Evolutionary conservation across 2,113 vertebrate genomes (phyloP).

Genomic region (Platichthys stellatus): DNA sequence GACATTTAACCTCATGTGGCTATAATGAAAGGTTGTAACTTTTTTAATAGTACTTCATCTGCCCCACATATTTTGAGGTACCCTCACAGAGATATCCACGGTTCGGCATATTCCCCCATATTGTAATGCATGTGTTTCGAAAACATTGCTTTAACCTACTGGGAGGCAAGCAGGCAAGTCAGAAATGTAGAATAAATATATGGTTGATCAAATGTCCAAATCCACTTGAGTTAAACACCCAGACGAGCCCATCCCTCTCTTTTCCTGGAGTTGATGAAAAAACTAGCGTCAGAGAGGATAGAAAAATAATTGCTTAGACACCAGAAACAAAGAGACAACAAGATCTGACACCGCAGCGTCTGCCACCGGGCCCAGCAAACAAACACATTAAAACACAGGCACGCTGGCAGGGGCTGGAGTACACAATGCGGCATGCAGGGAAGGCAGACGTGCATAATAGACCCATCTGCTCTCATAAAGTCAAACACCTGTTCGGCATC

Average conservation of each 20-base stretch:
- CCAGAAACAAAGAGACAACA: constrained; percentile 53
- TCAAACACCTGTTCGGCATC: constrained; percentile 68
- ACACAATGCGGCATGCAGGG: constrained; percentile 52
- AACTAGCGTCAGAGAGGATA: constrained; percentile 12
- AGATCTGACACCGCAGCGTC: constrained; percentile 56
- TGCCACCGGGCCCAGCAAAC: constrained; percentile 58
- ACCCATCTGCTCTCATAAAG: constrained; percentile 72
- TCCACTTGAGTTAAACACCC: constrained; percentile 10
- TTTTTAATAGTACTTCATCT: not conserved
- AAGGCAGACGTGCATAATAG: constrained; percentile 66
- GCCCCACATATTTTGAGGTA: not conserved
- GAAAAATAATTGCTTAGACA: constrained; percentile 58
- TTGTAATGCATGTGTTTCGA: not conserved
- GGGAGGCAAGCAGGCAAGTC: not conserved
- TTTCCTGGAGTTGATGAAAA: constrained; percentile 28
- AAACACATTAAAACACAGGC: constrained; percentile 69
- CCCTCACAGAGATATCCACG: not conserved
- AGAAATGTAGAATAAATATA: not conserved
- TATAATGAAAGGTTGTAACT: not conserved
- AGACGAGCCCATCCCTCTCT: not conserved
- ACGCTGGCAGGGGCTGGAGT: constrained; percentile 47
- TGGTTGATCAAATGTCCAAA: constrained; percentile 16
- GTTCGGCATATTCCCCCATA: not conserved
- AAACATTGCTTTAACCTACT: not conserved
- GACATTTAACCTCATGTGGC: not conserved